Evolutionary conservation across 1,140 invertebrate species (phyloP), one percentile per base, ranked within the genome.

Genomic region (Drosophila insularis): DNA sequence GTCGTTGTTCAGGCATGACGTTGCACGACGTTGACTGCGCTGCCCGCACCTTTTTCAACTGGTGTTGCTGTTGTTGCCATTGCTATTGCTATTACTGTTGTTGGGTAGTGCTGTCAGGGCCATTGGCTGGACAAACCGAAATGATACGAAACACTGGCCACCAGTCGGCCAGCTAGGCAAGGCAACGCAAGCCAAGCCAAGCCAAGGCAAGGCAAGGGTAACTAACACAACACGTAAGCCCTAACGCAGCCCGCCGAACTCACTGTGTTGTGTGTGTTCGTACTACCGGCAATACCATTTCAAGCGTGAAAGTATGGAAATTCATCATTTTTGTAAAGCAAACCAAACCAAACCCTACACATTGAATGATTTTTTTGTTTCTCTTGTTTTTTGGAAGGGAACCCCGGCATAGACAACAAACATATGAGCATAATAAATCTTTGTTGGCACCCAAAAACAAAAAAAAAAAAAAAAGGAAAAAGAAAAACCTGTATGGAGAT

Each of bases 261-360:
- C 35, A 56, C 62, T 55, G 8, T 11, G 35, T 19, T 50, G 17
- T 50, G 17, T 50, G 32, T 50, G 17, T 50, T 50, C 19, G 17
- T 50, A 50, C 43, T 50, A 21, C 43, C 43, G 43, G 60, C 61
- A 74, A 62, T 63, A 74, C 50, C 70, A 60, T 64, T 74, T 77
- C 64, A 84, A 76, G 63, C 81, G 68, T 80, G 46, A 80, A 79
- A 90, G 75, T 81, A 87, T 90, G 87, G 66, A 90, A 82, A 90
- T 90, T 80, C 80, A 89, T 90, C 73, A 81, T 90, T 78, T 76
- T 76, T 66, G 40, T 43, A 50, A 21, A 50, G 43, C 43, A 50
- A 21, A 50, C 10, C 7, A 40, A 40, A 40, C 4, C 11, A 40
- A 40, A 40, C 11, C n/a, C 6, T 14, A 46, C 43, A 46, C 55